Evolutionary conservation across 2,113 vertebrate genomes (phyloP), one percentile per base, ranked within the genome.

Genomic region (Setophaga kirtlandii): DNA sequence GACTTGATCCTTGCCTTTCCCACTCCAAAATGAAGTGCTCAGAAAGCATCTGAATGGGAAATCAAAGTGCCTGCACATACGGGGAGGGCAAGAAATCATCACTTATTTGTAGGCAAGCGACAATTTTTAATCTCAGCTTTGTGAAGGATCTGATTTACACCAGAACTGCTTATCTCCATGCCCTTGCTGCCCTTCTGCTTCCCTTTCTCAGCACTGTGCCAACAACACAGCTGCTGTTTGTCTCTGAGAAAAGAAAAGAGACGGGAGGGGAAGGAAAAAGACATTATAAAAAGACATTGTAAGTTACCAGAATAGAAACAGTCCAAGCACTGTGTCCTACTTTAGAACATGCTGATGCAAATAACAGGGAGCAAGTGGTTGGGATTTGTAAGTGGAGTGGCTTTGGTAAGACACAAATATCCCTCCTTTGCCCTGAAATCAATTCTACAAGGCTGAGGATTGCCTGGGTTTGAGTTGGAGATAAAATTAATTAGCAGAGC

Each of bases 401-500:
- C 18, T 52, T 73, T 46, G 52, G 52, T 85, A 44, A 76, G 89
- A 18, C 49, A 58, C 60, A 50, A 18, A 63, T 41, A 30, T 37
- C 68, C 56, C 67, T 82, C 63, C 78, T 95, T 60, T 65, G 88
- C 94, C 88, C 93, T 89, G 81, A 93, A 94, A 97, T 96, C 90
- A 90, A 75, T 96, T 90, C 94, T 75, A 27, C 59, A 17, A 75
- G 79, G 83, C 60, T 91, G n/a, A 89, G 87, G 70, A 87, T 91
- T 84, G 94, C 82, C 63, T 18, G 16, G 83, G 69, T 90, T 94
- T 78, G 81, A 93, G 93, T 2, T 31, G 62, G 80, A 95, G 97
- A 96, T 96, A 94, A 95, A 96, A 95, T 97, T 97, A 97, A 97
- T 97, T 94, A 96, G 95, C 93, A 90, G 67, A 96, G 85, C 81